Evolutionary conservation across 2,113 vertebrate species (phyloP).

Genomic region (Ictalurus furcatus): DNA sequence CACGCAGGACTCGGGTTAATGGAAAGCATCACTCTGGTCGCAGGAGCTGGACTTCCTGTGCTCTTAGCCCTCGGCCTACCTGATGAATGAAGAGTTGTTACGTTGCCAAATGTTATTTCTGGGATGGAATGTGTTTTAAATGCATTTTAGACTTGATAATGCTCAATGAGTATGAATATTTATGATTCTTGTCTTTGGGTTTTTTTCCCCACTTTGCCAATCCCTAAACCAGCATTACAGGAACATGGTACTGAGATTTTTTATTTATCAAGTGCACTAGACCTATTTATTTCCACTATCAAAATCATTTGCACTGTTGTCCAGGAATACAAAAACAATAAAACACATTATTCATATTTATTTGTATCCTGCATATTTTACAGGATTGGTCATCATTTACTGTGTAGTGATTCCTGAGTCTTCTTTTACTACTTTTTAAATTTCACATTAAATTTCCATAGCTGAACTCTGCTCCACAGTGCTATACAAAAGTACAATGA

Average conservation of each 20-base stretch:
- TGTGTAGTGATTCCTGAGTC: not conserved
- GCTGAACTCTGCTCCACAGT: not conserved
- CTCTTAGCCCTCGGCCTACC: conserved; percentile 71
- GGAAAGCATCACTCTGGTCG: conserved; percentile 68
- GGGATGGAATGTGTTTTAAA: not conserved
- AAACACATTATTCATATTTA: not conserved
- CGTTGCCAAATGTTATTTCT: not conserved
- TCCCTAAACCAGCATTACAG: not conserved
- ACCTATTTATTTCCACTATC: not conserved
- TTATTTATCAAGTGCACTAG: not conserved
- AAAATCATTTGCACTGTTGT: not conserved
- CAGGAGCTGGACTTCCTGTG: conserved; percentile 74
- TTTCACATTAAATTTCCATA: too few relatives aligned
- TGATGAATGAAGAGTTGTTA: conserved; percentile 62
- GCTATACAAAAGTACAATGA: not conserved
- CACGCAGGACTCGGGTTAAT: conserved; percentile 62
- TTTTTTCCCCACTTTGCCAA: not conserved
- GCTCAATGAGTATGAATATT: not conserved
- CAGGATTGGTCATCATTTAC: not conserved
- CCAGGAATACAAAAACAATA: not conserved
- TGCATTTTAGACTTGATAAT: not conserved
- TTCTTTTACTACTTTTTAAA: not conserved
- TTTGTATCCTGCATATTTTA: not conserved
- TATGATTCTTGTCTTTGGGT: not conserved
- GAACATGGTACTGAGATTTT: not conserved